phyloP scores from a whole-genome alignment of 2,888 invertebrate genomes.

The Zelleria hepariella region DNA sequence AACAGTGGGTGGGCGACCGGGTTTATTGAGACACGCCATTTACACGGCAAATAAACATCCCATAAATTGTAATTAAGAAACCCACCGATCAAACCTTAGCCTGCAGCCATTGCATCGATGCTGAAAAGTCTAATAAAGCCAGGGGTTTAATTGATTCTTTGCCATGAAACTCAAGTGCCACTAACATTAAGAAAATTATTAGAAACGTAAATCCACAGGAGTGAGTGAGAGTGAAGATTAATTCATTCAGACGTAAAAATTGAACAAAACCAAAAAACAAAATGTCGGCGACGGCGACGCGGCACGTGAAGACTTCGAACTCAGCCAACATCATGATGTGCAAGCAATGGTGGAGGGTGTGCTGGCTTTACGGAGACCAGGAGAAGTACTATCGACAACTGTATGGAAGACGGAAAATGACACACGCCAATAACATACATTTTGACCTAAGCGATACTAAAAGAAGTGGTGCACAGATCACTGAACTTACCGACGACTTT shows the following conservation, averaged over 20 bases:
- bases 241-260: neutral
- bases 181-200: neutral
- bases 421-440: conserved; percentile 44
- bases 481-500: conserved; percentile 64
- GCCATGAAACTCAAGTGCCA: neutral
- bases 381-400: conserved; percentile 88
- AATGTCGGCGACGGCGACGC: conserved; percentile 53
- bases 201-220: neutral
- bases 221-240: neutral
- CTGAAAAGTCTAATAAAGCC: neutral
- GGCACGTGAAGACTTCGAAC: conserved; percentile 65
- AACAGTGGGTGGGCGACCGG: neutral
- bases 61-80: neutral
- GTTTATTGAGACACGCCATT: neutral
- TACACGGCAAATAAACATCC: neutral
- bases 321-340: conserved; percentile 85
- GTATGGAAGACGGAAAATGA: conserved; percentile 75
- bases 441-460: conserved; percentile 47
- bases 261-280: neutral
- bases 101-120: neutral
- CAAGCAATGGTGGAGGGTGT: conserved; percentile 92
- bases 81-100: neutral
- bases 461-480: conserved; percentile 63
- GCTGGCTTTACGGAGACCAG: conserved; percentile 89
- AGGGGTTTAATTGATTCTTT: neutral